Evolutionary conservation across 2,113 vertebrate genomes (phyloP).

Genomic region (Trinectes maculatus): DNA sequence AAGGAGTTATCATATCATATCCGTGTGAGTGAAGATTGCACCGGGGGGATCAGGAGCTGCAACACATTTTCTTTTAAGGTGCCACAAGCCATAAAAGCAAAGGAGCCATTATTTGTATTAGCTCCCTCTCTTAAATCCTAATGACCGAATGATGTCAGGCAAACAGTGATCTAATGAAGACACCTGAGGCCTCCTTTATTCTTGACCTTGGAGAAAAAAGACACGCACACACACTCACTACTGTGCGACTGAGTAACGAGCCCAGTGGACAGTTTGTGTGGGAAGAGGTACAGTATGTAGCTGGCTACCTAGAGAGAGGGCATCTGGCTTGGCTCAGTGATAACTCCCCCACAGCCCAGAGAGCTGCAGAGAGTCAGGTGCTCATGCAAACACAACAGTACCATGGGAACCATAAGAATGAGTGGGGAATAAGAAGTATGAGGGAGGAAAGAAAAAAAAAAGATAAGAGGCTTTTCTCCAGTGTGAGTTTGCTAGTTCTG

Average conservation of each 20-base stretch:
- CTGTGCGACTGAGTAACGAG: constrained; percentile 19
- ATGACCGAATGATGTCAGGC: constrained; percentile 10
- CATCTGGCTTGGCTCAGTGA: constrained; percentile 69
- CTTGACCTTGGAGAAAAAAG: constrained; percentile 12
- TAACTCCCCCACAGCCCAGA: constrained; percentile 70
- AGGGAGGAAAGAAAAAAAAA: constrained; percentile 16
- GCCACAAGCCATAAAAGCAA: background rate
- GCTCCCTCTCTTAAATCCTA: background rate
- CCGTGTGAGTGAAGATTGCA: background rate
- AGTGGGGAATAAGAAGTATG: constrained; percentile 42
- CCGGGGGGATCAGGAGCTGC: background rate
- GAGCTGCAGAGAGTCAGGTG: constrained; percentile 69
- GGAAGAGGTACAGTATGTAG: constrained; percentile 55
- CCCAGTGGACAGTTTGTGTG: constrained; percentile 58
- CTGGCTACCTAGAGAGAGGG: constrained; percentile 73
- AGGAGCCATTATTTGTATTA: background rate
- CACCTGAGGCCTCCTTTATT: constrained; percentile 12
- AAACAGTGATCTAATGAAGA: background rate
- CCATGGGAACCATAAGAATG: constrained; percentile 48
- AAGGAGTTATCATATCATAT: background rate
- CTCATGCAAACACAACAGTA: constrained; percentile 60
- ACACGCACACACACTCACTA: constrained; percentile 5
- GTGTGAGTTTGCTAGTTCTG: constrained; percentile 36
- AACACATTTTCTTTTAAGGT: constrained; percentile 6
- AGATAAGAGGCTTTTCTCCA: constrained; percentile 58